A percentile compares a stretch with the other conserved stretches of the same genome.
phyloP scores from a whole-genome alignment of 2,888 invertebrate genomes.

The Chrysina gloriosa region DNA sequence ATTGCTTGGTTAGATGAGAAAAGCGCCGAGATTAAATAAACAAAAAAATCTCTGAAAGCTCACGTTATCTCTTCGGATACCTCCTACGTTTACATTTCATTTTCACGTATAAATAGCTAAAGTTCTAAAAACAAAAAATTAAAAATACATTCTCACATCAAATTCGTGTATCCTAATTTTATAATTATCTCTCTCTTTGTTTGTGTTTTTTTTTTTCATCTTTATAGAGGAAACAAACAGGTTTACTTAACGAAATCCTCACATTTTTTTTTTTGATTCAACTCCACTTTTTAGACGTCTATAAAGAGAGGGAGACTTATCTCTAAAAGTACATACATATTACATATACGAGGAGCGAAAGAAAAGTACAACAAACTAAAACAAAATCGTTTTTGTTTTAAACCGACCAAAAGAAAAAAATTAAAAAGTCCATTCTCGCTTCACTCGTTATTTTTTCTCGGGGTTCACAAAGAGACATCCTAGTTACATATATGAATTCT shows the following conservation, averaged over 20 bases:
- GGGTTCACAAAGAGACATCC: no score
- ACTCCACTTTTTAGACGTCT: no score
- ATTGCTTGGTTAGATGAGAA: no score
- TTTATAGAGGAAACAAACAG: not conserved
- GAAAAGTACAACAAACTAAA: no score
- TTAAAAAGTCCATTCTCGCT: not conserved
- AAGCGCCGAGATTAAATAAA: not conserved
- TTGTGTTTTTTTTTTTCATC: not conserved
- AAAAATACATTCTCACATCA: conserved; percentile 40
- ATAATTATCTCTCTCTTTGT: not conserved
- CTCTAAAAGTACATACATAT: no score
- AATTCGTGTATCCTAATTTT: conserved; percentile 11
- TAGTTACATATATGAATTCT: not conserved
- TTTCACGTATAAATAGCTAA: conserved; percentile 34
- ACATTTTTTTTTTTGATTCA: no score
- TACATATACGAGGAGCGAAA: no score
- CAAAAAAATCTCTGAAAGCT: conserved; percentile 2
- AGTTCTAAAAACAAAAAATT: no score
- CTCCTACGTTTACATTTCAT: no score
- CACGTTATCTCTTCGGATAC: not conserved
- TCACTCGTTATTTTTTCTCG: not conserved
- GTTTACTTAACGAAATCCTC: no score
- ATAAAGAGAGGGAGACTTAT: no score
- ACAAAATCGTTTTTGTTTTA: no score
- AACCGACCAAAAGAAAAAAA: not conserved